Conservation (phyloP, 2,113 vertebrate species). For the Junco hyemalis region DNA sequence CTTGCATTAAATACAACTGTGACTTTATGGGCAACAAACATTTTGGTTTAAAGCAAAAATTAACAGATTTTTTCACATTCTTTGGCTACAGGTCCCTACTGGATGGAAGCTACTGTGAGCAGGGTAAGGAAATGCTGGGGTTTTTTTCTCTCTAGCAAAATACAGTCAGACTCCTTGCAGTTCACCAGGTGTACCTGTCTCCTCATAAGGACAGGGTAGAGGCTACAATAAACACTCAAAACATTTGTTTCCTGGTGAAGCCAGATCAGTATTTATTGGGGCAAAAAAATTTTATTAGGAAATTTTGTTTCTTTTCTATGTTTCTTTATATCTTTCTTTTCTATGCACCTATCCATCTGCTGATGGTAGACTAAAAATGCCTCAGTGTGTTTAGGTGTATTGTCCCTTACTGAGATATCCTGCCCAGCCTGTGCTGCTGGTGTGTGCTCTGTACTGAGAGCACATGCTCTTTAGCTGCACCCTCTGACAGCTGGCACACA, state of each 20-base stretch:
- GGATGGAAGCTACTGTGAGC: background rate
- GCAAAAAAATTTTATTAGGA: background rate
- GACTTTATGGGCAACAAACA: background rate
- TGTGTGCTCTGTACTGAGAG: background rate
- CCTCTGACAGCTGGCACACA: background rate
- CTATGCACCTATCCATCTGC: background rate
- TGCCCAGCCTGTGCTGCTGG: background rate
- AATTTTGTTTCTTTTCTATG: too few species aligned
- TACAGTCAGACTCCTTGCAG: background rate
- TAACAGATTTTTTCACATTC: background rate
- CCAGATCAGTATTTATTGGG: background rate
- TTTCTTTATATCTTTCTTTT: background rate
- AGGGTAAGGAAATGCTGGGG: fast-evolving
- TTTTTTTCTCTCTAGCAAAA: background rate
- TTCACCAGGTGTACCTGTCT: background rate
- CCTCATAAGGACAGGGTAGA: background rate
- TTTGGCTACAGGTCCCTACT: background rate
- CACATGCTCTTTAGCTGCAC: background rate
- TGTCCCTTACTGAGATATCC: background rate
- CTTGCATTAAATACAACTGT: background rate
- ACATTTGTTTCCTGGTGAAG: background rate
- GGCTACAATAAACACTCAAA: background rate
- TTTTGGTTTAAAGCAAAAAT: background rate
- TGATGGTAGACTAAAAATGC: background rate
- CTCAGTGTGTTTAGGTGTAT: background rate